A percentile compares a stretch with the other conserved stretches of the same genome.
Evolutionary conservation across 2,113 vertebrate genomes (phyloP).

Genomic region (Seriola dumerili): DNA sequence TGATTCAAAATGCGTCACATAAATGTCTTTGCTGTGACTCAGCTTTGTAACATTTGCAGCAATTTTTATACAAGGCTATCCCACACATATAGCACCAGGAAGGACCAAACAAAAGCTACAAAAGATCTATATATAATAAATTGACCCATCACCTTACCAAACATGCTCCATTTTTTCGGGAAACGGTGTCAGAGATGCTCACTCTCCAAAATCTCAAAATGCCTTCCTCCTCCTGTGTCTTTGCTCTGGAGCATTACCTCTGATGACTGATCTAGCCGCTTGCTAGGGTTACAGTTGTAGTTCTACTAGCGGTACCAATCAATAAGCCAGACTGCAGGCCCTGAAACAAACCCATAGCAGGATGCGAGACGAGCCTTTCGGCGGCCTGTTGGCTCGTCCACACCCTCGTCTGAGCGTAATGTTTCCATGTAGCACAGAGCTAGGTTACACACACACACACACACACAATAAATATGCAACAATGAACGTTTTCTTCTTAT

Average conservation of each 20-base stretch:
- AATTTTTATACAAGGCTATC: not conserved
- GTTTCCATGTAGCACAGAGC: conserved; percentile 59
- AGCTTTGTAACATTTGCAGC: not conserved
- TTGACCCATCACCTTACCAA: conserved; percentile 38
- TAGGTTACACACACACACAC: not conserved
- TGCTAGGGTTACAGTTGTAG: conserved; percentile 7
- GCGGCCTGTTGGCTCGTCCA: conserved; percentile 29
- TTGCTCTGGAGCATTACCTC: conserved; percentile 38
- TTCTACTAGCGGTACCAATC: conserved; percentile 25
- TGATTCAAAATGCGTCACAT: conserved; percentile 18
- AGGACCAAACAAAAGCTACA: not conserved
- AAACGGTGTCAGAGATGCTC: conserved; percentile 43
- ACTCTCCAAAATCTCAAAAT: not conserved
- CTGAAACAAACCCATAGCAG: conserved; percentile 25
- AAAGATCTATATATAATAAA: not conserved
- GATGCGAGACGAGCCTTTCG: conserved; percentile 39
- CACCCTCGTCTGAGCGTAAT: conserved; percentile 46
- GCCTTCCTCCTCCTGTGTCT: conserved; percentile 23
- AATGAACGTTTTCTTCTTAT: conserved; percentile 31
- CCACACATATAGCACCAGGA: not conserved
- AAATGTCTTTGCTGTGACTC: conserved; percentile 21
- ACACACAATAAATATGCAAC: not conserved
- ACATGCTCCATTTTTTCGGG: conserved; percentile 53
- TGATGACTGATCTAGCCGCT: conserved; percentile 31
- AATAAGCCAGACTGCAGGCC: conserved; percentile 35